A percentile compares a stretch with the other conserved stretches of the same genome.
Evolutionary conservation across 2,888 invertebrate species (phyloP).

Genomic region (Calliphora vomitoria): DNA sequence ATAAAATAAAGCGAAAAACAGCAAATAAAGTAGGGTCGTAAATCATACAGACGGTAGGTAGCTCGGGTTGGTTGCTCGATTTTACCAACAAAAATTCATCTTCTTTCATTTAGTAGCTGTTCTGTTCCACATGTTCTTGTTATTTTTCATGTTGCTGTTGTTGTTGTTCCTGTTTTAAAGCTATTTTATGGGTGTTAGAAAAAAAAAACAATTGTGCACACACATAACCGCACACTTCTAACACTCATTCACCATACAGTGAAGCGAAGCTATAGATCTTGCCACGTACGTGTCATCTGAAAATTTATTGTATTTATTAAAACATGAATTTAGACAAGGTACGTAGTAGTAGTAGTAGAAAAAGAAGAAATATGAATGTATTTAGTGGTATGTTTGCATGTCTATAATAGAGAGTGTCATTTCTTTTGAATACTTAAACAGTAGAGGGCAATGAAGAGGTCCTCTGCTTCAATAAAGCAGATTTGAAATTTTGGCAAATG

Average conservation of each 20-base stretch:
- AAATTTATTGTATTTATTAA: slow-evolving; percentile 40
- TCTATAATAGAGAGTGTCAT: not conserved
- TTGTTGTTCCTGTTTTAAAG: not conserved
- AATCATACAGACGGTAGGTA: not conserved
- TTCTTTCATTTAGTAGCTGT: not conserved
- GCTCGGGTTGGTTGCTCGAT: not conserved
- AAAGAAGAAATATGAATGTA: not conserved
- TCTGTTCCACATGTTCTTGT: not conserved
- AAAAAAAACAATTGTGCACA: not conserved
- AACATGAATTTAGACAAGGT: slow-evolving; percentile 4
- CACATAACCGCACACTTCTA: not conserved
- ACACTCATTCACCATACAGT: not conserved
- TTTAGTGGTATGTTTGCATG: not conserved
- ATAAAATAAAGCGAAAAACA: not conserved
- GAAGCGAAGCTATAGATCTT: not conserved
- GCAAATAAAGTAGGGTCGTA: slow-evolving; percentile 6
- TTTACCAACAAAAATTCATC: not conserved
- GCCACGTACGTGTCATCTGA: slow-evolving; percentile 32
- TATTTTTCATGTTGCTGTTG: not conserved
- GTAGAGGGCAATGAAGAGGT: not conserved
- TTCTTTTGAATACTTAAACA: not conserved
- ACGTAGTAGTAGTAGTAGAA: not conserved
- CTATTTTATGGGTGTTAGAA: slow-evolving; percentile 26
- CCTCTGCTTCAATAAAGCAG: no score
- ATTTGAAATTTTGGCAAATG: no score